Base-by-base conservation (phyloP, 1,140 invertebrate species). In the Drosophila obscura region DNA sequence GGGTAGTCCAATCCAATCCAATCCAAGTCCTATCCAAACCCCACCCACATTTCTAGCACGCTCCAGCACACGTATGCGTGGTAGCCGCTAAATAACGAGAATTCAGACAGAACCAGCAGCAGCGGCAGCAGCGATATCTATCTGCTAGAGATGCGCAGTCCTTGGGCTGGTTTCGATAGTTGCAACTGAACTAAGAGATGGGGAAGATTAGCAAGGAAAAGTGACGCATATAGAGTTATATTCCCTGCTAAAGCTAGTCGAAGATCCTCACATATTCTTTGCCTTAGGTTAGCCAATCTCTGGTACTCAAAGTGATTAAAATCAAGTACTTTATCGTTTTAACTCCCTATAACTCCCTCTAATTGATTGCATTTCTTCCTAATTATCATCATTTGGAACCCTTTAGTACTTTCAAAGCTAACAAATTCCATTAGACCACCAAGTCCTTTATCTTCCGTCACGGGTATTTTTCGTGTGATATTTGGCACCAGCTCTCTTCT, bases 21-120 rank as follows among this genome's bases (percentile, higher is more conserved):
- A 39, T 71, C 65, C 66, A 58, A 69, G 31, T 67, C 49, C 51
- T 15, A 9, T 4, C 46, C 51, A 15, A 9, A 3, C 43, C 67
- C 56, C 19, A 8, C 39, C 59, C 35, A 55, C 28, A 55, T 26
- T 4, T 28, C 22, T 31, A 49, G 49, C 39, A 59, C 59, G 52
- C 67, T 24, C 72, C 52, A 24, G 31, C 45, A 58, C 66, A 67
- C 61, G 77, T 57, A 49, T 85, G 81, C 81, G 81, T 85, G 74
- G 74, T 44, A 58, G 50, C 58, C 57, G 61, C 43, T 64, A 76
- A 80, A 80, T 80, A 73, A 82, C 64, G 59, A 60, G 65, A 73
- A 62, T 28, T 55, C 45, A 49, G 59, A 62, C 66, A 68, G 59
- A 59, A n/a, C n/a, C 66, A 19, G 19, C 19, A 2, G 22, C 22